These are phyloP conservation scores for Bombus huntii DNA, from an alignment of 1,140 invertebrate genomes.

Conservation along the genomic window DNA sequence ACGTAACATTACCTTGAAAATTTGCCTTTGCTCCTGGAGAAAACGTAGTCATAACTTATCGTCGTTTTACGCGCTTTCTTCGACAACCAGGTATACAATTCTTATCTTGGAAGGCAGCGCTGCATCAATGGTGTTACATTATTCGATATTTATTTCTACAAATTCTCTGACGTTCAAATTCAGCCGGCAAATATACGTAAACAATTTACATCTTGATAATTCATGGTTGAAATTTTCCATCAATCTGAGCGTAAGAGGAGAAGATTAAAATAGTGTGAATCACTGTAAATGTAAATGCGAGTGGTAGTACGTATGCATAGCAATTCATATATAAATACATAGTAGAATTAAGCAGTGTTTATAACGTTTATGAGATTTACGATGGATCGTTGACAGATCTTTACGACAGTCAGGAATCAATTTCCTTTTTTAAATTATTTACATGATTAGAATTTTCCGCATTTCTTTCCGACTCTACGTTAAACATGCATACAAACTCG, in stretches of 20 bases:
- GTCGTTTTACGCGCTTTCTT: not conserved
- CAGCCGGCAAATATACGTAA: slow-evolving; percentile 22
- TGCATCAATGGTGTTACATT: not conserved
- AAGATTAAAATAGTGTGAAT: not conserved
- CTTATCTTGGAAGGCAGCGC: not conserved
- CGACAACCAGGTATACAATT: not conserved
- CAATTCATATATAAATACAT: too few relatives aligned
- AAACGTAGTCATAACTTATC: not conserved
- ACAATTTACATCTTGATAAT: slow-evolving; percentile 33
- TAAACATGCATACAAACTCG: too few relatives aligned
- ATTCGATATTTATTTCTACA: slow-evolving; percentile 21
- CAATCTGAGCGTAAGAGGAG: too few relatives aligned
- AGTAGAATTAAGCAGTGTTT: too few relatives aligned
- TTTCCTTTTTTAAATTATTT: too few relatives aligned
- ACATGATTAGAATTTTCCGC: too few relatives aligned
- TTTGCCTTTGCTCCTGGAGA: slow-evolving; percentile 15
- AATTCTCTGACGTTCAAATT: slow-evolving; percentile 6
- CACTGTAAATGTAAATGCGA: too few relatives aligned
- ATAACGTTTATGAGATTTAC: too few relatives aligned
- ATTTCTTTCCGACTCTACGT: too few relatives aligned
- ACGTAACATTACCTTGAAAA: slow-evolving; percentile 16
- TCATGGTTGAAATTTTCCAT: slow-evolving; percentile 17
- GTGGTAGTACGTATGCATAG: too few relatives aligned
- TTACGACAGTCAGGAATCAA: too few relatives aligned
- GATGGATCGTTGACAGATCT: too few relatives aligned